A percentile compares a stretch with the other conserved stretches of the same genome.
These are phyloP conservation scores for Drosophila monieri DNA, from an alignment of 2,888 invertebrate species.

Conservation along the genomic window DNA sequence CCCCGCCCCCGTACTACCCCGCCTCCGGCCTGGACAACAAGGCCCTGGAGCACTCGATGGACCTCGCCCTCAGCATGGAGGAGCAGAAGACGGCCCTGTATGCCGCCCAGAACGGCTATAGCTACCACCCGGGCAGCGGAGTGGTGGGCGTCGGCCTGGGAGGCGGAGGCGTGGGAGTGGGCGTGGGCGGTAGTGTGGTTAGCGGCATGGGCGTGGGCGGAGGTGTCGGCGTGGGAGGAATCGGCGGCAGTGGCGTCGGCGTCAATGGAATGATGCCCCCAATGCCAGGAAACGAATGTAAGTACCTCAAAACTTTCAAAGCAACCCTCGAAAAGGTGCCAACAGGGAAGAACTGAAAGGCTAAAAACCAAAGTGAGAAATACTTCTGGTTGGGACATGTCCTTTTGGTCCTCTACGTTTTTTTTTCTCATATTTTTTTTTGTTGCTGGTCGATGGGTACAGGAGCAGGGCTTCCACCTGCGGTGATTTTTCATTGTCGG, in stretches of 20 bases:
- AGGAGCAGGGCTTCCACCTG: slow-evolving; percentile 34
- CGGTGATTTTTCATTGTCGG: slow-evolving; percentile 79
- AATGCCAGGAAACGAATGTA: slow-evolving; percentile 91
- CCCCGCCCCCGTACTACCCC: slow-evolving; percentile 96
- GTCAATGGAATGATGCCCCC: slow-evolving; percentile 85
- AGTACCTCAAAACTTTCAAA: slow-evolving; percentile 84
- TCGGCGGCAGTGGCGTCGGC: slow-evolving; percentile 85
- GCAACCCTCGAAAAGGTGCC: not conserved
- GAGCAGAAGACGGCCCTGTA: slow-evolving; percentile 94
- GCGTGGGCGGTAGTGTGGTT: slow-evolving; percentile 52
- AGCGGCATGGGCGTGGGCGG: slow-evolving; percentile 84
- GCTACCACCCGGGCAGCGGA: slow-evolving; percentile 91
- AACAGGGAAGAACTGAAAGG: not conserved
- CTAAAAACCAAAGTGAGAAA: slow-evolving; percentile 62
- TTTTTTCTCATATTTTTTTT: not conserved
- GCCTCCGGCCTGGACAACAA: slow-evolving; percentile 95
- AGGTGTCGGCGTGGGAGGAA: slow-evolving; percentile 84
- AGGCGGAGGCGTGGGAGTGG: slow-evolving; percentile 52
- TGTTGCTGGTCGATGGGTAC: not conserved
- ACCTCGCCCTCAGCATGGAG: slow-evolving; percentile 91
- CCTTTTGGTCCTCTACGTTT: slow-evolving; percentile 7
- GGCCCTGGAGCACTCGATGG: slow-evolving; percentile 94
- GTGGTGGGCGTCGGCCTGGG: slow-evolving; percentile 70
- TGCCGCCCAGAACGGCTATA: slow-evolving; percentile 93
- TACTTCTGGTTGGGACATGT: slow-evolving; percentile 56